Evolutionary conservation across 2,113 vertebrate genomes (phyloP), one percentile per base, ranked within the genome.

Genomic region (Echinops telfairi): DNA sequence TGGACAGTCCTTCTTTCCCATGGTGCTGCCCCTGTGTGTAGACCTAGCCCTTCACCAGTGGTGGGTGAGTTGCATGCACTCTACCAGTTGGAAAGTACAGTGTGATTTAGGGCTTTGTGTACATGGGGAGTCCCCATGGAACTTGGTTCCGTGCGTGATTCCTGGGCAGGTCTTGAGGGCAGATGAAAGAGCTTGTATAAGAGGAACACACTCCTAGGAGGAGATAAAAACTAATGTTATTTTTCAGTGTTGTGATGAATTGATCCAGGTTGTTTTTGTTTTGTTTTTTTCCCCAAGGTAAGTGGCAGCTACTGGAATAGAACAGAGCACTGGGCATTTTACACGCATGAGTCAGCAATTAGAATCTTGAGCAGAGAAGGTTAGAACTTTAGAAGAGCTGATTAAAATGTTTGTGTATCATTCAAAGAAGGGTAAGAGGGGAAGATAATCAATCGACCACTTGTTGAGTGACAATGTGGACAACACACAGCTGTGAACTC

Each of bases 111-210:
- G 31, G 31, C 23, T 2, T 78, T 38, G 33, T 75, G 31, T 75
- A 90, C 75, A 20, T 70, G 38, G 47, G 27, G 76, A 88, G 77
- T 90, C 80, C 20, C 29, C 47, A 91, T 83, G 58, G 60, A 95
- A 27, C 89, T 86, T 71, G 40, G 70, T 83, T 58, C 15, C 10
- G 20, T 64, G 38, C 43, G 43, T 43, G 43, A 70, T 31, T 23
- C 29, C 7, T 14, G 43, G 6, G 4, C 23, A 58, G 17, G 40
- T 36, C n/a, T 40, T 17, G 60, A 68, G 80, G 47, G 23, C 25
- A 17, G 16, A 38, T 36, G 19, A 27, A 19, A 71, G 29, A 53
- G 31, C 68, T 58, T 11, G 2, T 64, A 43, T 7, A 43, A 86
- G 43, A 93, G 7, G 11, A 75, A 23, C 15, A 6, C 19, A 7